Conservation (phyloP, 2,888 invertebrate species). For the Melanotus villosus region DNA sequence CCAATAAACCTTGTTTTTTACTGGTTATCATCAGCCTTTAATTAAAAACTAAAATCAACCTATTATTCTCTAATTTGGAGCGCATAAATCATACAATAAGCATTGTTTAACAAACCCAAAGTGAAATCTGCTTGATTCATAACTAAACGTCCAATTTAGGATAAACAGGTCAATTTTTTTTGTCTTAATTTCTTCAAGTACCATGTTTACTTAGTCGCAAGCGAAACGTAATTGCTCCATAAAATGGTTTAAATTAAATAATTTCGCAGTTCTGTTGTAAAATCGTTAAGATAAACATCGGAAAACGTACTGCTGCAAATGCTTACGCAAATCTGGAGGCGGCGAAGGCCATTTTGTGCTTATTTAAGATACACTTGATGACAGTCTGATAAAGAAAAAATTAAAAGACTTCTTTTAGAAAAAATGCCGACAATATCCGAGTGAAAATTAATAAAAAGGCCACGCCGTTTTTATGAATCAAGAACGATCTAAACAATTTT, state of each 20-base stretch:
- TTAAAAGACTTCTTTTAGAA: background rate
- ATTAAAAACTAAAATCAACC: slow-evolving; percentile 4
- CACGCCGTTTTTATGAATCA: no score
- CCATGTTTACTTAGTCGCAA: background rate
- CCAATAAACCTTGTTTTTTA: background rate
- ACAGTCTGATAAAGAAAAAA: background rate
- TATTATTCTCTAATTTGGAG: slow-evolving; percentile 4
- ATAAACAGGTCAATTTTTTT: background rate
- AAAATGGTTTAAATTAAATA: background rate
- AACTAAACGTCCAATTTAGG: background rate
- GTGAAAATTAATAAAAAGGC: no score
- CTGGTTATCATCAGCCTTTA: background rate
- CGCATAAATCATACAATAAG: slow-evolving; percentile 8
- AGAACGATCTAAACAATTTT: no score
- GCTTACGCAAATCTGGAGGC: background rate
- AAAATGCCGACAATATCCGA: no score
- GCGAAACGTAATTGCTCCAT: background rate
- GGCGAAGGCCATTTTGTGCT: background rate
- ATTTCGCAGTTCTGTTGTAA: background rate
- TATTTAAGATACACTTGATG: background rate
- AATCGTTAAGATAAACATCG: background rate
- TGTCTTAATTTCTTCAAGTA: no score
- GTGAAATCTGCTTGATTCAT: background rate
- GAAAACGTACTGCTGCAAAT: background rate
- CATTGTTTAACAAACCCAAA: background rate